phyloP scores from a whole-genome alignment of 2,113 vertebrate genomes.

The Ammodytes dubius region DNA sequence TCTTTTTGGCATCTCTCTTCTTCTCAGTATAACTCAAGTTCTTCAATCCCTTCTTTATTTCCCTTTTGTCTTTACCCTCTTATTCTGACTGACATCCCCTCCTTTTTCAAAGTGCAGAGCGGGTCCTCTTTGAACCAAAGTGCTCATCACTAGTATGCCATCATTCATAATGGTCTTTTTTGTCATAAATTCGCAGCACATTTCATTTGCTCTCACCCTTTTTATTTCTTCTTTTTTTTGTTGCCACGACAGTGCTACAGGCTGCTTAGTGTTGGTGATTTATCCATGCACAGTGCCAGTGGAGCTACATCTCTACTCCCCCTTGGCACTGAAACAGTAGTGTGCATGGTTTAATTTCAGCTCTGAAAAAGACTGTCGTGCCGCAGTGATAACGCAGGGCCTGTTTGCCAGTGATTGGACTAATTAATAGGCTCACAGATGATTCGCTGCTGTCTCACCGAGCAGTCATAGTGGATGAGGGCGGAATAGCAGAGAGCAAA shows the following conservation, averaged over 20 bases:
- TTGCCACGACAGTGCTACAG: slow-evolving; percentile 59
- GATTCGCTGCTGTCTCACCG: slow-evolving; percentile 64
- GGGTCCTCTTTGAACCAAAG: slow-evolving; percentile 56
- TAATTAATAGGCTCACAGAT: slow-evolving; percentile 80
- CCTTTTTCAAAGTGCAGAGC: slow-evolving; percentile 40
- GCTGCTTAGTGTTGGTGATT: slow-evolving; percentile 77
- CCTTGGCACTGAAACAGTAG: slow-evolving; percentile 73
- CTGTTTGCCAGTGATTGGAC: slow-evolving; percentile 81
- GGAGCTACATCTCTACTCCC: slow-evolving; percentile 76
- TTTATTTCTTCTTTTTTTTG: slow-evolving; percentile 17
- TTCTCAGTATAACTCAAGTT: slow-evolving; percentile 21
- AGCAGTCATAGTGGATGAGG: slow-evolving; percentile 53
- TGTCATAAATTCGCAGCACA: slow-evolving; percentile 62
- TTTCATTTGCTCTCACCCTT: slow-evolving; percentile 61
- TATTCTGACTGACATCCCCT: slow-evolving; percentile 34
- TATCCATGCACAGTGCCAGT: slow-evolving; percentile 74
- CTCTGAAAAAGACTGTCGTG: slow-evolving; percentile 77
- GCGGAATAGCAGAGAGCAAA: neutral
- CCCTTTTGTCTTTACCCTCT: slow-evolving; percentile 34
- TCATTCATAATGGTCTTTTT: slow-evolving; percentile 52
- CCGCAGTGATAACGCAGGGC: slow-evolving; percentile 67
- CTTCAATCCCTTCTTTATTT: slow-evolving; percentile 31
- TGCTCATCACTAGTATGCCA: slow-evolving; percentile 65
- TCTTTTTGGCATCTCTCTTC: slow-evolving; percentile 36
- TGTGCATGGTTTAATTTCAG: slow-evolving; percentile 80